A percentile compares a stretch with the other conserved stretches of the same genome.
Evolutionary conservation across 2,797 vertebrate genomes (phyloP).

Genomic region (Eptatretus atami): DNA sequence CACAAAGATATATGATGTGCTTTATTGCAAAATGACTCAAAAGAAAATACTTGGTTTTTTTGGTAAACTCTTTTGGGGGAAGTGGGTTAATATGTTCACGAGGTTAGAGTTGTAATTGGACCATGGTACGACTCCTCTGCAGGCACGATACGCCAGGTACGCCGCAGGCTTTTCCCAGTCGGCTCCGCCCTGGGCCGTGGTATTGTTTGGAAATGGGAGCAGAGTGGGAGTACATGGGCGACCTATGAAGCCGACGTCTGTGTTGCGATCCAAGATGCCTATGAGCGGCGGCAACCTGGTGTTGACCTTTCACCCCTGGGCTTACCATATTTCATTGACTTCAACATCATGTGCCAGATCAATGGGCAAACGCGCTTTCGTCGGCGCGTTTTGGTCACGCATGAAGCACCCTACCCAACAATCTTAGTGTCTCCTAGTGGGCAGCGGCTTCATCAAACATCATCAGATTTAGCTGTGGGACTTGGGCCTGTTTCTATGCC

Average conservation of each 20-base stretch:
- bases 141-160: constrained; percentile 1
- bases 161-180: neutral
- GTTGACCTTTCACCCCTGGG: neutral
- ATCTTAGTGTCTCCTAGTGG: neutral
- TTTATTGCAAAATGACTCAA: too few relatives aligned
- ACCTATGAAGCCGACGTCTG: neutral
- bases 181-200: constrained; percentile 1
- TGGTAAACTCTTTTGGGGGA: too few relatives aligned
- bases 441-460: neutral
- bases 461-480: neutral
- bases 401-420: constrained; percentile 2
- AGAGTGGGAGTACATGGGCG: neutral
- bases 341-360: constrained; percentile 6
- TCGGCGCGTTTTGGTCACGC: neutral
- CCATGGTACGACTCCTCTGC: neutral
- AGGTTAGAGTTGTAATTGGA: too few relatives aligned
- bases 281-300: constrained; percentile 3
- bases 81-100: too few relatives aligned
- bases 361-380: constrained; percentile 1
- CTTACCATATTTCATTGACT: constrained; percentile 1
- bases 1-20: too few relatives aligned
- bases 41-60: too few relatives aligned
- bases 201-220: constrained; percentile 1
- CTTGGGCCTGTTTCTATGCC: neutral
- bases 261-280: neutral